A percentile compares a stretch with the other conserved stretches of the same genome.
phyloP scores from a whole-genome alignment of 2,113 vertebrate genomes.

The Macheiramphus alcinus region DNA sequence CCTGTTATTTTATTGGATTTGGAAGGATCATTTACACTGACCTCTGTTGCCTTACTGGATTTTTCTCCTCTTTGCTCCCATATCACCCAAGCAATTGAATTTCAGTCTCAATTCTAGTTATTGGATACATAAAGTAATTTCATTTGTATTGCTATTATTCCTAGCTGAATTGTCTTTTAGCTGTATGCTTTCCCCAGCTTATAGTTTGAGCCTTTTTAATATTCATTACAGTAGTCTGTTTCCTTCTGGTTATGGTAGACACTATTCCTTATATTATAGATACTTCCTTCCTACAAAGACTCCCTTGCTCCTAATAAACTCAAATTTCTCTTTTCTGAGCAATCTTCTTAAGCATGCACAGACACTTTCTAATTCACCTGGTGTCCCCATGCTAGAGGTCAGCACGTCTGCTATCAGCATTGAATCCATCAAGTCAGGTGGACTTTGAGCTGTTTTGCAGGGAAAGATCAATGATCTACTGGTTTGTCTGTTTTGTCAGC shows the following conservation, averaged over 20 bases:
- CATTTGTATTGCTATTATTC: conserved; percentile 9
- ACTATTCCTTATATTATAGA: not conserved
- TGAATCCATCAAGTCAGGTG: not conserved
- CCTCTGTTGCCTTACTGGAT: not conserved
- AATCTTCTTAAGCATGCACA: not conserved
- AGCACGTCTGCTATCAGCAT: not conserved
- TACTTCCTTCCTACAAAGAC: not conserved
- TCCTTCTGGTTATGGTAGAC: not conserved
- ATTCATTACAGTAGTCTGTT: not conserved
- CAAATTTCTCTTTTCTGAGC: not conserved
- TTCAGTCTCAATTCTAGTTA: not conserved
- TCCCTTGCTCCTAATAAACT: not conserved
- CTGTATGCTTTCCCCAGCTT: not conserved
- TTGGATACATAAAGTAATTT: not conserved
- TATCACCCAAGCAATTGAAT: not conserved
- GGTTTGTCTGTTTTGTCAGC: not conserved
- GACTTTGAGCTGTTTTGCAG: not conserved
- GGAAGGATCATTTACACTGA: not conserved
- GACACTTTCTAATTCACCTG: not conserved
- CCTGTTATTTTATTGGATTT: not conserved
- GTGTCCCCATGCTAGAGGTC: not conserved
- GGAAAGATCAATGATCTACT: not conserved
- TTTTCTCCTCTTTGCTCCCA: not conserved
- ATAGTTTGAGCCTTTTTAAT: conserved; percentile 24
- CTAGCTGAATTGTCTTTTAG: not conserved